A percentile compares a stretch with the other conserved stretches of the same genome.
These are phyloP conservation scores for Nomada fabriciana DNA, from an alignment of 2,888 invertebrate species.

Conservation along the genomic window DNA sequence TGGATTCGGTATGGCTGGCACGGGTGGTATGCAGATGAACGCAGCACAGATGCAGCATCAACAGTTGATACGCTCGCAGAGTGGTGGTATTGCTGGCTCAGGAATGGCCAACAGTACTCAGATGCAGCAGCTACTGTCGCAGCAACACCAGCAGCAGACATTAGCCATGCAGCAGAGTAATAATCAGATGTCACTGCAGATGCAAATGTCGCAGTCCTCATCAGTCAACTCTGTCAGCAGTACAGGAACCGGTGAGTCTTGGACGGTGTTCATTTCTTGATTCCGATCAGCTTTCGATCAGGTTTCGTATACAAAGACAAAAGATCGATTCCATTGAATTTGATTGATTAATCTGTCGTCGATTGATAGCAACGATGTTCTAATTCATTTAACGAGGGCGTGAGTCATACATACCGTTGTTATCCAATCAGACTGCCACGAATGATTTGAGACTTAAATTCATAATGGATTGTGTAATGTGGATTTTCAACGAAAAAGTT, in stretches of 20 bases:
- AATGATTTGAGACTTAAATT: too few relatives aligned
- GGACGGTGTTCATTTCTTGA: neutral
- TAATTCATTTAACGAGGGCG: neutral
- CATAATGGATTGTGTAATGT: too few relatives aligned
- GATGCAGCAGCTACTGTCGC: slow-evolving; percentile 85
- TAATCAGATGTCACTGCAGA: slow-evolving; percentile 86
- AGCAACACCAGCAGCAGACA: slow-evolving; percentile 85
- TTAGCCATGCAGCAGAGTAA: slow-evolving; percentile 85
- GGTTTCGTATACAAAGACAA: neutral
- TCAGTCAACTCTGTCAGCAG: slow-evolving; percentile 81
- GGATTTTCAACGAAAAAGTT: too few relatives aligned
- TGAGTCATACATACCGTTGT: too few relatives aligned
- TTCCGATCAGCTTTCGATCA: neutral
- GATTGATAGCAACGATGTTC: neutral
- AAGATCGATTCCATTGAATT: neutral
- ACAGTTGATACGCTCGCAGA: slow-evolving; percentile 84
- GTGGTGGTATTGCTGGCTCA: slow-evolving; percentile 81
- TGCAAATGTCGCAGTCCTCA: slow-evolving; percentile 84
- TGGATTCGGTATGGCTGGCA: slow-evolving; percentile 82
- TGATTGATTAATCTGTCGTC: neutral
- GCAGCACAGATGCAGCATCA: slow-evolving; percentile 85
- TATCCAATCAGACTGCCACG: too few relatives aligned
- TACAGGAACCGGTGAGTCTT: slow-evolving; percentile 82
- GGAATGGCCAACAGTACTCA: slow-evolving; percentile 82
- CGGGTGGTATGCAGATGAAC: slow-evolving; percentile 85